phyloP scores from a whole-genome alignment of 2,113 vertebrate species.

The Ginglymostoma cirratum region DNA sequence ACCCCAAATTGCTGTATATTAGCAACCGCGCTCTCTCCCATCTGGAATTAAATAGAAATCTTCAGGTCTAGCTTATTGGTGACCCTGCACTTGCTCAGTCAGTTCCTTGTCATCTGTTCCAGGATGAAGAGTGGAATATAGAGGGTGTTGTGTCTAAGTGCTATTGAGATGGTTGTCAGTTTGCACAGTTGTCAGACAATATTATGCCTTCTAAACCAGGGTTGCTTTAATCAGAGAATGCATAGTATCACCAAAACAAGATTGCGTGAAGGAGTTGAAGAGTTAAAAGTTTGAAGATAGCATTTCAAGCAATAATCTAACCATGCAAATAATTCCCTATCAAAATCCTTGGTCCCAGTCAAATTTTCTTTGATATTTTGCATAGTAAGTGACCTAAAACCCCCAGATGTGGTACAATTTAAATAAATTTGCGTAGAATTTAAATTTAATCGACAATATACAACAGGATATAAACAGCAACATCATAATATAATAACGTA shows the following conservation, averaged over 20 bases:
- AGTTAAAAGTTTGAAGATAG: background rate
- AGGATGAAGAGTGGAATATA: background rate
- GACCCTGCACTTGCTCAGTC: background rate
- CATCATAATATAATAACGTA: background rate
- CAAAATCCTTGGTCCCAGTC: background rate
- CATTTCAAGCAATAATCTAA: background rate
- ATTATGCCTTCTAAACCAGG: background rate
- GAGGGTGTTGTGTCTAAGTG: background rate
- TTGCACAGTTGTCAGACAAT: background rate
- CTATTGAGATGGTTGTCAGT: background rate
- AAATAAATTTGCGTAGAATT: background rate
- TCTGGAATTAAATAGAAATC: background rate
- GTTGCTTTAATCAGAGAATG: background rate
- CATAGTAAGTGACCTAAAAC: background rate
- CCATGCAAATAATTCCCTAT: background rate
- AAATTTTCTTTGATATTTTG: background rate
- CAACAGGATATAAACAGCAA: background rate
- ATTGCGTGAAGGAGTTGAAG: background rate
- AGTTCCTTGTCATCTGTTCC: background rate
- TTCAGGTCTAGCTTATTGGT: background rate
- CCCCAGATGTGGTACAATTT: background rate
- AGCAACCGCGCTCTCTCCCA: background rate
- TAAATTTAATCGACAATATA: background rate
- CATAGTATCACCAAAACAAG: background rate
- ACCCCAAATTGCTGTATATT: background rate